Evolutionary conservation across 1,140 invertebrate species (phyloP), one percentile per base, ranked within the genome.

Genomic region (Brevipalpus yothersi): DNA sequence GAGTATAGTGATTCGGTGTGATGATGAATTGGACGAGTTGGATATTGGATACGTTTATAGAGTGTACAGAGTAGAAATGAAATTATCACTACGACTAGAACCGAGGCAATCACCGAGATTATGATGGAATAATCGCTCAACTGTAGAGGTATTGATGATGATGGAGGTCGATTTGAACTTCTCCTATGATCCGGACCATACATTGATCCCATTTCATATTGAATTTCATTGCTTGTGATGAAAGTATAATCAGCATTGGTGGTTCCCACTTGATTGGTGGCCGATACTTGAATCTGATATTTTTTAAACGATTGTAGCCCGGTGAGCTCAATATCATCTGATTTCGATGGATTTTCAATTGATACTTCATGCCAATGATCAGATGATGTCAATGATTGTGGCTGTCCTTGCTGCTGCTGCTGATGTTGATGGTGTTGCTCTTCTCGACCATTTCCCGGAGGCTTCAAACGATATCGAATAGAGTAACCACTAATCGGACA

Each of bases 401-500:
- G 15, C 4, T 2, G 21, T 10, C 10, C 1, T 17, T 4, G 2
- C 10, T 54, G 21, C 11, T 13, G 21, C 15, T 54, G 11, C 12
- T 54, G 11, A 2, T 54, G 12, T 10, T 19, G 15, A 13, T 54
- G 11, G 2, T 54, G 12, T 10, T 19, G 15, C 1, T 47, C 45
- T n/a, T 15, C 19, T 7, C 45, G 19, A 7, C 19, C 45, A 47
- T 19, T 47, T 19, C 19, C 19, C 2, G 13, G 13, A 19, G 4
- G 12, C 21, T 55, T 15, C n/a, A 21, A 21, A 15, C 53, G 17
- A 39, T 55, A 55, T 13, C n/a, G 39, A 40, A 41, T 31, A 8
- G 15, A 15, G 4, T 13, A 21, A 45, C 23, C n/a, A 17, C n/a
- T 51, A 41, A 89, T 78, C 0, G 83, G 80, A 68, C 85, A 88